Conservation (phyloP, 2,888 invertebrate species). For the Agrilus cyanescens region DNA sequence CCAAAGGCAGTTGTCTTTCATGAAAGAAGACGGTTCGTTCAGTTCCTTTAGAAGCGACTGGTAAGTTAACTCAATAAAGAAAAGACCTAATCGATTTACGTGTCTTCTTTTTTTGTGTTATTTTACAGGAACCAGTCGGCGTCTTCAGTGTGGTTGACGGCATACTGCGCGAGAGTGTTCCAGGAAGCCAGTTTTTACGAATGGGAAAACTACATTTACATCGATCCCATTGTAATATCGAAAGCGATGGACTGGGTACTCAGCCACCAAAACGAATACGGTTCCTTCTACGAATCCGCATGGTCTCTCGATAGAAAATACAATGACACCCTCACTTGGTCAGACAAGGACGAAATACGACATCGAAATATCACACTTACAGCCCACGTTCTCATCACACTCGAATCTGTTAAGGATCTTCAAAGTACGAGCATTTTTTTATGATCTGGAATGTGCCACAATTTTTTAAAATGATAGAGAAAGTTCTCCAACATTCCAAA, state of each 20-base stretch:
- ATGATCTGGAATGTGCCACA: too few relatives aligned
- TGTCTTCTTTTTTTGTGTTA: slow-evolving; percentile 1
- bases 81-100: background rate
- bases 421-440: slow-evolving; percentile 26
- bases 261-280: slow-evolving; percentile 70
- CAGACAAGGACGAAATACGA: slow-evolving; percentile 39
- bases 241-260: slow-evolving; percentile 79
- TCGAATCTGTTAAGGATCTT: slow-evolving; percentile 74
- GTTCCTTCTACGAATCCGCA: slow-evolving; percentile 81
- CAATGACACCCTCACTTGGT: slow-evolving; percentile 56
- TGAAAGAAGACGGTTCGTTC: slow-evolving; percentile 85
- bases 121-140: slow-evolving; percentile 63
- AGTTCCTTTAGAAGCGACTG: slow-evolving; percentile 85
- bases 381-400: slow-evolving; percentile 82
- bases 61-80: slow-evolving; percentile 36
- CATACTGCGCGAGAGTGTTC: slow-evolving; percentile 78
- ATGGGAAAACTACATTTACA: slow-evolving; percentile 93
- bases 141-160: slow-evolving; percentile 85
- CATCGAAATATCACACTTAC: slow-evolving; percentile 81
- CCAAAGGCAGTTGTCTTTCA: slow-evolving; percentile 81
- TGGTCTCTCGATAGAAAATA: slow-evolving; percentile 83
- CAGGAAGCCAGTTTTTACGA: slow-evolving; percentile 91
- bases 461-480: too few relatives aligned
- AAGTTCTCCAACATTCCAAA: too few relatives aligned
- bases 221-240: slow-evolving; percentile 78